A percentile compares a stretch with the other conserved stretches of the same genome.
These are phyloP conservation scores for Leucosticte australis DNA, from an alignment of 2,113 vertebrate genomes.

Conservation along the genomic window DNA sequence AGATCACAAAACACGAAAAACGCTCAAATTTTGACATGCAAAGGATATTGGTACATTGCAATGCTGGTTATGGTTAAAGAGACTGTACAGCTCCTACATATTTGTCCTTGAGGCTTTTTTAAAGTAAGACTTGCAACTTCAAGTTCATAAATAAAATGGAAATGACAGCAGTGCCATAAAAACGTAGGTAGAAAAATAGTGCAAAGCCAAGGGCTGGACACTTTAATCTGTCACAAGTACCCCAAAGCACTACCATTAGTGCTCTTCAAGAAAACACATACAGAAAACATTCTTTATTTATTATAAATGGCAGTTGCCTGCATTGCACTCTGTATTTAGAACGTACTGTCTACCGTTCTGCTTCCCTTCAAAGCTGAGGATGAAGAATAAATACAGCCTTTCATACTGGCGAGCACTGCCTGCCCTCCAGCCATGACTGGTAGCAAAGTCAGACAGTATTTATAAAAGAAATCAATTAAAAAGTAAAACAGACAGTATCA, in stretches of 20 bases:
- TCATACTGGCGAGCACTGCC: neutral
- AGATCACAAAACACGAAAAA: neutral
- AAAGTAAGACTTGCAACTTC: neutral
- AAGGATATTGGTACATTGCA: neutral
- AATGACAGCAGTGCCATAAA: conserved; percentile 44
- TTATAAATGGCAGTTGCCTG: conserved; percentile 12
- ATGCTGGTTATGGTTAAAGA: neutral
- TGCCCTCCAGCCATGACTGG: neutral
- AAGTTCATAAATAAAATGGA: conserved; percentile 27
- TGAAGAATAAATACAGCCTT: neutral
- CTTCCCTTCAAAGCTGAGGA: neutral
- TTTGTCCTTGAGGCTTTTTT: neutral
- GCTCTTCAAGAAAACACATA: neutral
- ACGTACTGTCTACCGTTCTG: neutral
- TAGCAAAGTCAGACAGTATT: conserved; percentile 11
- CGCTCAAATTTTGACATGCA: neutral
- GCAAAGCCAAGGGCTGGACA: conserved; percentile 49
- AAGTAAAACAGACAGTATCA: conserved; percentile 12
- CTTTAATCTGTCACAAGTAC: conserved; percentile 30
- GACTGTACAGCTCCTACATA: neutral
- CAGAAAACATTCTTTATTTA: conserved; percentile 29
- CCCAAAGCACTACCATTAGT: neutral
- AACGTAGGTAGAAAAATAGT: conserved; percentile 45
- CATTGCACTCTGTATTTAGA: conserved; percentile 41
- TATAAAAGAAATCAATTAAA: conserved; percentile 13